Evolutionary conservation across 2,113 vertebrate genomes (phyloP).

Genomic region (Ammospiza nelsoni): DNA sequence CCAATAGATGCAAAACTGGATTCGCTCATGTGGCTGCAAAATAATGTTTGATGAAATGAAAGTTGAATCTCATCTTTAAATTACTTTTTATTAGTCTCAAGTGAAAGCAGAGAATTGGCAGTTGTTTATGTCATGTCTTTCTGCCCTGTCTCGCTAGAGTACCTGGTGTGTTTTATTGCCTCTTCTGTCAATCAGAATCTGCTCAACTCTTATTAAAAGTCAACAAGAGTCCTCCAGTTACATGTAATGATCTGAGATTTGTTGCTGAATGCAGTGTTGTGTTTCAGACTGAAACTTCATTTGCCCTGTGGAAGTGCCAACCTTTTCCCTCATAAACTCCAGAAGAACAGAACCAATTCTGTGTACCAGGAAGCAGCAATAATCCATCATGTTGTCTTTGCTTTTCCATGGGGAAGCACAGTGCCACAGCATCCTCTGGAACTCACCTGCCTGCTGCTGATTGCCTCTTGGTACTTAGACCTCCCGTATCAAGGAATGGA

Average conservation of each 20-base stretch:
- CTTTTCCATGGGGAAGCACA: background rate
- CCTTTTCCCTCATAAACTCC: rapidly evolving
- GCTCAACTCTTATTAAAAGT: background rate
- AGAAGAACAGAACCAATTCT: background rate
- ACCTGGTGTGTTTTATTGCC: background rate
- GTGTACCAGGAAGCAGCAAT: background rate
- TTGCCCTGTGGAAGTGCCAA: background rate
- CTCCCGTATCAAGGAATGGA: background rate
- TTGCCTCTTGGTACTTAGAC: background rate
- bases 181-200: background rate
- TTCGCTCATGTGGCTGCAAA: background rate
- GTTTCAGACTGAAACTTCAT: background rate
- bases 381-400: rapidly evolving
- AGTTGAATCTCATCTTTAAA: background rate
- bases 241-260: background rate
- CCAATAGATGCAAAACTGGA: background rate
- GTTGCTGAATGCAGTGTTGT: background rate
- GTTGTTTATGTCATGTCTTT: background rate
- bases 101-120: conserved; percentile 8
- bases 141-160: background rate
- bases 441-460: background rate
- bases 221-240: background rate
- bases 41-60: background rate
- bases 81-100: conserved; percentile 20
- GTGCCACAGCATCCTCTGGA: background rate